Evolutionary conservation across 2,888 invertebrate species (phyloP), one percentile per base, ranked within the genome.

Genomic region (Megastigmus dorsalis): DNA sequence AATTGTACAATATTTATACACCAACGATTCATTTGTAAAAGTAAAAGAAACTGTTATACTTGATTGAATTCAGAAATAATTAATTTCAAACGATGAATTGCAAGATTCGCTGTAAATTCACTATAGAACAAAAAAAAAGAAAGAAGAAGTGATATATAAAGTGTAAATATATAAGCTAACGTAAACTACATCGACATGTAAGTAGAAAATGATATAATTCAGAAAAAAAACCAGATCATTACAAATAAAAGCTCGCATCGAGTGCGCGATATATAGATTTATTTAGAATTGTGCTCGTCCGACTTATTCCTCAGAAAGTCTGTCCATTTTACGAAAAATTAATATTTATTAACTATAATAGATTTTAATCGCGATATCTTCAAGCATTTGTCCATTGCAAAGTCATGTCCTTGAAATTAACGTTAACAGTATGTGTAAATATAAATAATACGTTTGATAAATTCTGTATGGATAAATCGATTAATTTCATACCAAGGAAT

Each of bases 281-380:
- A 48, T 26, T 33, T 65, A 50, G 43, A n/a, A 45, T 48, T 57
- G 50, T 63, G 23, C 57, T 65, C 41, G 36, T 41, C 41, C 26
- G 26, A 30, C 23, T 43, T 18, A 63, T 54, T 71, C 45, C 36
- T 62, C 36, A 54, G 10, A 70, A 65, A 71, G 57, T 71, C 71
- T 71, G 71, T 57, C 63, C 71, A 57, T 52, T 50, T 65, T 65
- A 28, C 15, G 4, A 26, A 50, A 28, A 55, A 33, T 30, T 20
- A 66, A 43, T 55, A 55, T 66, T 66, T 54, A 66, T 55, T 33
- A 33, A 48, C 30, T 28, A 45, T 5, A 57, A 20, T n/a, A n/a
- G n/a, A 60, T 15, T 43, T 26, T 28, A 15, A 43, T 60, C 26
- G 45, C 20, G 20, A 60, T 45, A 18, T 30, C 9, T 15, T 26